A percentile compares a stretch with the other conserved stretches of the same genome.
These are phyloP conservation scores for Dendrolimus houi DNA, from an alignment of 2,888 invertebrate genomes.

Conservation along the genomic window DNA sequence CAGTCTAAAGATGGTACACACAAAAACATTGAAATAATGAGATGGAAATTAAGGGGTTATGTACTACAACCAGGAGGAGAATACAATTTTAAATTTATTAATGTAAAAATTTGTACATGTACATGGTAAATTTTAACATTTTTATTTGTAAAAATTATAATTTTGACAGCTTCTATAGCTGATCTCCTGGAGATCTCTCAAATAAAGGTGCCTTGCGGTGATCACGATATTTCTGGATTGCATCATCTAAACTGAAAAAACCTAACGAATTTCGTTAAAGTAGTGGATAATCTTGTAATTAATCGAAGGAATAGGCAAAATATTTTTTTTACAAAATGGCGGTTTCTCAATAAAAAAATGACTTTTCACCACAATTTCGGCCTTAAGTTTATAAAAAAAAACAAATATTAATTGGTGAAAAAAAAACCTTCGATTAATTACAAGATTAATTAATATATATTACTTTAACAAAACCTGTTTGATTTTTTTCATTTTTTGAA, in stretches of 20 bases:
- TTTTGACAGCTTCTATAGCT: constrained; percentile 3
- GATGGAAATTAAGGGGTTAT: too few relatives aligned
- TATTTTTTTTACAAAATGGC: constrained; percentile 1
- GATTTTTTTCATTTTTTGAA: too few relatives aligned
- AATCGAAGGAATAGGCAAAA: constrained; percentile 5
- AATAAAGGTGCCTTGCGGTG: constrained; percentile 7
- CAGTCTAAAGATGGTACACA: too few relatives aligned
- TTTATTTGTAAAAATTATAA: not conserved
- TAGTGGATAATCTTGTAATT: constrained; percentile 7
- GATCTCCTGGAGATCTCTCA: constrained; percentile 4
- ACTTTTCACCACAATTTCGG: not conserved
- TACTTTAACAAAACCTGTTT: not conserved
- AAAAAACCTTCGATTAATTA: not conserved
- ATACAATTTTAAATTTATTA: constrained; percentile 1
- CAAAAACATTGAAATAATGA: too few relatives aligned
- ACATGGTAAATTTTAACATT: not conserved
- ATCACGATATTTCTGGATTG: constrained; percentile 6
- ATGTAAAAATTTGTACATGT: constrained; percentile 1
- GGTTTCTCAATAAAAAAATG: not conserved
- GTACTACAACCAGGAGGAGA: too few relatives aligned
- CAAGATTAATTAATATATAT: not conserved
- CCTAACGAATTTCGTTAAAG: constrained; percentile 6
- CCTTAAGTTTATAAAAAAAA: not conserved
- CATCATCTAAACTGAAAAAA: constrained; percentile 7
- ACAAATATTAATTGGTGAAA: not conserved